Conservation (phyloP, 1,140 invertebrate species). For the Nymphalis io region DNA sequence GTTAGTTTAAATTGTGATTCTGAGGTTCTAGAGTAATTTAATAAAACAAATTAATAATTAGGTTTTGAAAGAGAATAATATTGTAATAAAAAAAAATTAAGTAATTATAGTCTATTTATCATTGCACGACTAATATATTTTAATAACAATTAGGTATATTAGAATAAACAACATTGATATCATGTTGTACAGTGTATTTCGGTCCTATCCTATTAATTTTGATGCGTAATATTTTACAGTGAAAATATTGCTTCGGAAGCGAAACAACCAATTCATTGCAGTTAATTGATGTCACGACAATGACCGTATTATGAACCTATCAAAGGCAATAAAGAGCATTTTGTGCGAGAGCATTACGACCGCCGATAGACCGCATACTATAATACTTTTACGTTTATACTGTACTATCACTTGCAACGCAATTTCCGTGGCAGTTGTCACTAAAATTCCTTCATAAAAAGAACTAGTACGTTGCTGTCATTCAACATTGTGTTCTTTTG, state of each 20-base stretch:
- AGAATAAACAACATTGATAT: constrained; percentile 26
- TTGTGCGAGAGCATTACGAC: constrained; percentile 37
- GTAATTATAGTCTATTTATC: too few species aligned
- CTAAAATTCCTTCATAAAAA: constrained; percentile 5
- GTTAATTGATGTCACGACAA: constrained; percentile 64
- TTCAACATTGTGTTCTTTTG: constrained; percentile 24
- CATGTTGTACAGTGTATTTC: constrained; percentile 21
- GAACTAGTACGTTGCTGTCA: constrained; percentile 17
- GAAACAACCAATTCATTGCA: constrained; percentile 51
- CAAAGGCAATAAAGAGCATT: constrained; percentile 57
- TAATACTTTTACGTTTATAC: constrained; percentile 20
- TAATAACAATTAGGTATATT: neutral
- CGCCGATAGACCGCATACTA: constrained; percentile 31
- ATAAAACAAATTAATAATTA: too few species aligned
- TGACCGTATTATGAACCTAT: constrained; percentile 60
- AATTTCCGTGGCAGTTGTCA: constrained; percentile 23
- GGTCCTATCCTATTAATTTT: constrained; percentile 52
- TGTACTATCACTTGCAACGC: constrained; percentile 17
- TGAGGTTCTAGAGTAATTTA: too few species aligned
- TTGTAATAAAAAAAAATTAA: too few species aligned
- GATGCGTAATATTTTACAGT: constrained; percentile 50
- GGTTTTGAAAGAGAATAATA: too few species aligned
- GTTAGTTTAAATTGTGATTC: too few species aligned
- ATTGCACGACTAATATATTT: too few species aligned
- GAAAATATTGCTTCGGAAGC: constrained; percentile 47